Base-by-base conservation (phyloP, 2,888 invertebrate species). In the Parasteatoda lunata region DNA sequence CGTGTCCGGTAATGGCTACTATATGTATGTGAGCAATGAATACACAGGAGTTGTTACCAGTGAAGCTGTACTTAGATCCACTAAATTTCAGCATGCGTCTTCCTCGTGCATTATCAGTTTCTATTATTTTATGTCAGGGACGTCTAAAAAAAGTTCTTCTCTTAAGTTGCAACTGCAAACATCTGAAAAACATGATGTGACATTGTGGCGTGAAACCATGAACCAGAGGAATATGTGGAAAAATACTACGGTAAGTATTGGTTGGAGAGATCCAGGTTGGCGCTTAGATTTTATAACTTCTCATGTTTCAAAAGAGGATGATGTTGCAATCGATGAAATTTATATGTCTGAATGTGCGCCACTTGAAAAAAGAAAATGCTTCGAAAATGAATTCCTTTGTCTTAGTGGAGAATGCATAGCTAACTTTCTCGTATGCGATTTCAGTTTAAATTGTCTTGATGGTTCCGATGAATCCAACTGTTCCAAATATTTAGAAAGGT, bases 391-490 rank as follows among this genome's bases (percentile, higher is more conserved):
- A 52, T 88, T 88, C 48, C 52, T 71, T 68, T 89, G 89, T 66
- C n/a, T 76, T 0, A 76, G 69, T 72, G 82, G 84, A 52, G 82
- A 81, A 13, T 89, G 89, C 68, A 82, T 89, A 64, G 64, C 78
- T 30, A 76, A 69, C 9, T 64, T 52, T 11, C 48, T 75, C n/a
- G 80, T 85, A 8, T 89, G 89, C 52, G 89, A 89, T 64, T 88
- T 88, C 64, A 85, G 77, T 15, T 11, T 13, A 13, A 88, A 89
- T 65, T 89, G 89, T 64, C 52, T 76, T 30, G 89, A 89, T 52
- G 68, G 79, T 9, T 89, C 89, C 8, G 89, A 89, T 78, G 89
- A 89, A 88, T 49, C 48, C 4, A 77, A 81, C 48, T 89, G 89
- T 52, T 30, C 78, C 13, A 71, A 78, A 5, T 89, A 77, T 68